These are phyloP conservation scores for Lepus europaeus DNA, from an alignment of 2,113 vertebrate species.

Conservation along the genomic window DNA sequence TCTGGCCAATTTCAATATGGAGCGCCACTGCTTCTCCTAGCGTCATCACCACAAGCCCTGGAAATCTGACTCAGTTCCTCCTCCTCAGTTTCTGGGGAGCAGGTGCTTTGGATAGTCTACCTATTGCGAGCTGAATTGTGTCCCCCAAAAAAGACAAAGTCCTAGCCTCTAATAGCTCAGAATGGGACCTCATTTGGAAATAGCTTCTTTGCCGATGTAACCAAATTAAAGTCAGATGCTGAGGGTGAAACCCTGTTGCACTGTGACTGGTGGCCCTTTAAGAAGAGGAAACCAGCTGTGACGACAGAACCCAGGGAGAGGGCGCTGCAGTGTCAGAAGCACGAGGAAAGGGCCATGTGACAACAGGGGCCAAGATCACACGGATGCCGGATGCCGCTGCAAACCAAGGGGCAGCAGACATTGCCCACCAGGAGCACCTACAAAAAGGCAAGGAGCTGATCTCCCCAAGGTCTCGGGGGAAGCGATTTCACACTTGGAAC, in stretches of 20 bases:
- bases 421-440: not conserved
- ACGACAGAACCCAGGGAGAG: not conserved
- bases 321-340: not conserved
- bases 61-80: not conserved
- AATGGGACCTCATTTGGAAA: not conserved
- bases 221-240: not conserved
- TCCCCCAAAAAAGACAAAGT: not conserved
- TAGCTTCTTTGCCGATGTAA: not conserved
- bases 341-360: not conserved
- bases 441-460: not conserved
- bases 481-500: not conserved
- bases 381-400: too few relatives aligned
- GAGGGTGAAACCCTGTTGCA: not conserved
- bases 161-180: not conserved
- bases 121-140: not conserved
- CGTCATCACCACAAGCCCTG: not conserved
- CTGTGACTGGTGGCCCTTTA: not conserved
- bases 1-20: not conserved
- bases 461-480: not conserved
- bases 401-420: not conserved
- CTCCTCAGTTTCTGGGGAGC: not conserved
- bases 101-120: rapidly evolving
- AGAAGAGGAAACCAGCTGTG: not conserved
- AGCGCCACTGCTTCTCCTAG: not conserved
- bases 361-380: not conserved